Evolutionary conservation across 2,888 invertebrate species (phyloP), one percentile per base, ranked within the genome.

Genomic region (Artemia sinica): DNA sequence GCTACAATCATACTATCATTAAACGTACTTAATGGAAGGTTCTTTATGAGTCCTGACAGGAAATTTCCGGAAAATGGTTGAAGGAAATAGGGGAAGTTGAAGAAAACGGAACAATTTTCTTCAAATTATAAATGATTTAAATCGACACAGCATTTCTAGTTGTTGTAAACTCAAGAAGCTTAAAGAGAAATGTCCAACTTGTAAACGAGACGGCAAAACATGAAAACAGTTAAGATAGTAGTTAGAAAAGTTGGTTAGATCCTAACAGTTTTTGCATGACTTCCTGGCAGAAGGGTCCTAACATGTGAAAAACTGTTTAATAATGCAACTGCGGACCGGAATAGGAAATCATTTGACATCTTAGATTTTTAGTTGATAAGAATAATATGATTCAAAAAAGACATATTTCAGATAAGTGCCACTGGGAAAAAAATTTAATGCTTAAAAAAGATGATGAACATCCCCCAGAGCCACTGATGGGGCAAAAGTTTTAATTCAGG

Each of bases 21-120:
- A 58, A 58, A 58, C 58, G 58, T 58, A 8, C 58, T 58, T 58
- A 58, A 58, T 58, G 58, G 58, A 58, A 58, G 18, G 58, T 58
- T 58, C 58, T 58, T 58, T 58, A 58, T 58, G 58, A 18, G 14
- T 14, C 14, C 58, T 58, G 18, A 58, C 58, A 18, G 58, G 58
- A 58, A 58, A 58, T 58, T 58, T 58, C n/a, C 58, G 58, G 58
- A 58, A 58, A 28, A 18, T 18, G 58, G n/a, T 18, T 14, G 14
- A 58, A 58, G 58, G 58, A 58, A 58, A 58, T 58, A 10, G 58
- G 58, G 58, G 58, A n/a, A 58, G 58, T 18, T n/a, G 18, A 58
- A n/a, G 14, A 58, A 58, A 58, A 58, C 58, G 58, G 58, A 58
- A 58, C 58, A 58, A 58, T 14, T 58, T 58, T 58, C 58, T 18